These are phyloP conservation scores for Hippocampus guttulatus DNA, from an alignment of 2,113 vertebrate species.

Conservation along the genomic window DNA sequence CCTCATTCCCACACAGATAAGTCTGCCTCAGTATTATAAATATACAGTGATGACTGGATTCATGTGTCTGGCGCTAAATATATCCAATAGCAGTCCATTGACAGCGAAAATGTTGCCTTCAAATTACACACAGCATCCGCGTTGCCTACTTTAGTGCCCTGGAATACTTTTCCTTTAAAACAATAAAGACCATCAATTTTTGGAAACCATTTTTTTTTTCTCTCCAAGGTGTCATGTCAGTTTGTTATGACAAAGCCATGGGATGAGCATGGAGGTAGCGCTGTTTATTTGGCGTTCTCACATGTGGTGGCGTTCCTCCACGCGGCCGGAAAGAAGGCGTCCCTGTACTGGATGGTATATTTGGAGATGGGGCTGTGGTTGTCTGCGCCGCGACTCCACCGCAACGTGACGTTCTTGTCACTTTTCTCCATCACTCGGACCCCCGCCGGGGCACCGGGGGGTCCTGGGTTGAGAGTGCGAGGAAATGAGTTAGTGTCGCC, in stretches of 20 bases:
- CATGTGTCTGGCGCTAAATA: no score
- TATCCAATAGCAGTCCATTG: background rate
- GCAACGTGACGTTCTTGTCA: slow-evolving; percentile 79
- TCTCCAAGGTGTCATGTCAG: background rate
- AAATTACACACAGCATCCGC: background rate
- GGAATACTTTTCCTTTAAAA: slow-evolving; percentile 8
- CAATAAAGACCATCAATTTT: slow-evolving; percentile 23
- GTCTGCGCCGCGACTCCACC: slow-evolving; percentile 92
- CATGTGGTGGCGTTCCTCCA: slow-evolving; percentile 91
- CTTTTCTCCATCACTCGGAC: slow-evolving; percentile 80
- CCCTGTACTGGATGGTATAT: slow-evolving; percentile 86
- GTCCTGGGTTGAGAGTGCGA: slow-evolving; percentile 67
- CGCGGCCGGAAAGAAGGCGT: slow-evolving; percentile 70
- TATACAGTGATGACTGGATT: no score
- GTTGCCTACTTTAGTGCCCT: background rate
- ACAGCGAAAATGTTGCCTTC: background rate
- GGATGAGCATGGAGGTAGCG: slow-evolving; percentile 10
- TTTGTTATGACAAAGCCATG: slow-evolving; percentile 13
- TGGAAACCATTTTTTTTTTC: slow-evolving; percentile 3
- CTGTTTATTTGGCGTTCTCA: slow-evolving; percentile 64
- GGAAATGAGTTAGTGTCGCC: slow-evolving; percentile 2
- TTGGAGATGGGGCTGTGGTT: slow-evolving; percentile 97
- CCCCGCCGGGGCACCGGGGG: slow-evolving; percentile 92
- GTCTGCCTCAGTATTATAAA: no score
- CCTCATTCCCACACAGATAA: no score